Conservation (phyloP, 2,797 vertebrate species). For the Petrocephalus sullivani region DNA sequence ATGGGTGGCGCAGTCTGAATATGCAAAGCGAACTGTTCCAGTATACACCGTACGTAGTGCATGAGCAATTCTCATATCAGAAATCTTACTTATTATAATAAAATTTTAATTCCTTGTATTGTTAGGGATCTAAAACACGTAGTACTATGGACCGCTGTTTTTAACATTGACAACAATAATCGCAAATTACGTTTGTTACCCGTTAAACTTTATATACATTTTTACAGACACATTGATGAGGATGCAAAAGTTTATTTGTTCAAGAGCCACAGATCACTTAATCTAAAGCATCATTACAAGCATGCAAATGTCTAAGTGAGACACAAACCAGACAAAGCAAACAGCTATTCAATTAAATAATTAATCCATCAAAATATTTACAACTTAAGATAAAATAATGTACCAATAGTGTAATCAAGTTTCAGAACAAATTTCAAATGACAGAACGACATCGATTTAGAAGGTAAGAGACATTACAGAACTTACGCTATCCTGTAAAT, state of each 20-base stretch:
- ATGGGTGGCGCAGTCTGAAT: slow-evolving; percentile 43
- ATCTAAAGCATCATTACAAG: background rate
- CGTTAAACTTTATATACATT: background rate
- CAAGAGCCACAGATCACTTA: background rate
- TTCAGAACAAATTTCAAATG: background rate
- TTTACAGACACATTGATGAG: background rate
- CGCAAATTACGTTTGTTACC: background rate
- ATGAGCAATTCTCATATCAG: background rate
- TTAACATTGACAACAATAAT: background rate
- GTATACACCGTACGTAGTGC: background rate
- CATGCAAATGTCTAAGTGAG: background rate
- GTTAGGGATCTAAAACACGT: background rate
- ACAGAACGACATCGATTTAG: background rate
- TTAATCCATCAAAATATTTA: background rate
- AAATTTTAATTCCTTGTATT: background rate
- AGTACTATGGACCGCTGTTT: background rate
- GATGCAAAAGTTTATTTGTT: background rate
- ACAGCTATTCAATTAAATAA: background rate
- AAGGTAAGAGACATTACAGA: background rate
- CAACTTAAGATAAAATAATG: background rate
- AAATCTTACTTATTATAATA: background rate
- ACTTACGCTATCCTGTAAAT: background rate
- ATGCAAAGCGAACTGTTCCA: background rate
- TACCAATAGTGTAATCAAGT: background rate
- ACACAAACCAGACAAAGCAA: background rate